These are phyloP conservation scores for Stichopus chloronotus DNA, from an alignment of 35 echinoderm and acorn worm genomes.

Conservation along the genomic window DNA sequence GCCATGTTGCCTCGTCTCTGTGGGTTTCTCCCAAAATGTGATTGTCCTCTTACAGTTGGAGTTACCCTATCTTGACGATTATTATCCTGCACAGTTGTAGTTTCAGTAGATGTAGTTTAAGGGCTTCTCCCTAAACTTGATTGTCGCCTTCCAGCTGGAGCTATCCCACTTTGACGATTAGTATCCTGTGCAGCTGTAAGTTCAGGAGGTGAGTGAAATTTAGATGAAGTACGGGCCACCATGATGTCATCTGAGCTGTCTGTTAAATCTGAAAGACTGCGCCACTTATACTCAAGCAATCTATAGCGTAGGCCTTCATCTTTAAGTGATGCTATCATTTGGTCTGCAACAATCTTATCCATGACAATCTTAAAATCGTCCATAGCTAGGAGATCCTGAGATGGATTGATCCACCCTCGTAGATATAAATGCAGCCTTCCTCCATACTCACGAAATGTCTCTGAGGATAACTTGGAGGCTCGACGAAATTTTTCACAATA, in stretches of 20 bases:
- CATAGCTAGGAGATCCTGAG: background rate
- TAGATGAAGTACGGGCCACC: background rate
- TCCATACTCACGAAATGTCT: conserved; percentile 24
- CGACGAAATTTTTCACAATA: conserved; percentile 19
- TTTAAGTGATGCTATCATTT: conserved; percentile 15
- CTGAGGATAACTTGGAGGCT: background rate
- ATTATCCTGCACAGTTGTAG: background rate
- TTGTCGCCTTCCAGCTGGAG: background rate
- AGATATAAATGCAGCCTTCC: conserved; percentile 8
- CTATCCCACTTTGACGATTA: background rate
- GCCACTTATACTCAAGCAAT: conserved; percentile 43
- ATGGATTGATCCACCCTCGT: background rate
- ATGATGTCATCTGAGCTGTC: background rate
- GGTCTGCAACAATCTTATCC: conserved; percentile 45
- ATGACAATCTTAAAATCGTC: background rate
- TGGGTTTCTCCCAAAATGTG: background rate
- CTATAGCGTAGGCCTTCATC: background rate
- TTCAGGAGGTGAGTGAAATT: background rate
- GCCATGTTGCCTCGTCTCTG: background rate
- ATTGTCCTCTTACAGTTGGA: no score
- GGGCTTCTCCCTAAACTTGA: background rate
- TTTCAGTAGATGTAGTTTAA: background rate
- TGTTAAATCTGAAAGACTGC: background rate
- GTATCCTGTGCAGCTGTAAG: background rate
- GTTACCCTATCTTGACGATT: background rate